Evolutionary conservation across 2,113 vertebrate species (phyloP).

Genomic region (Astatotilapia flaviijosephi): DNA sequence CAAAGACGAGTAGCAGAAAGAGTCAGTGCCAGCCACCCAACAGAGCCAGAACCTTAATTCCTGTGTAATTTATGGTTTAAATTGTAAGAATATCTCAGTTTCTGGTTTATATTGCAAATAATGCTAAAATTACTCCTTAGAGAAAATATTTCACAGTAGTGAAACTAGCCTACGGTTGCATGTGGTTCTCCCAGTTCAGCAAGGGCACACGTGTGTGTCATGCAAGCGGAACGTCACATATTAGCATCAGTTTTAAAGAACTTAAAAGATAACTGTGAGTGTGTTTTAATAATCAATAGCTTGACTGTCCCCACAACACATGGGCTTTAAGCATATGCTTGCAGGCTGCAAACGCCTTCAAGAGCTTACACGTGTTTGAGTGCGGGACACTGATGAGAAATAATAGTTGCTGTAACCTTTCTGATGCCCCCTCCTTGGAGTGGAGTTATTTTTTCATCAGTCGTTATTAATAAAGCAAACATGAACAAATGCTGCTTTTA

Average conservation of each 20-base stretch:
- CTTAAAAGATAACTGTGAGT: neutral
- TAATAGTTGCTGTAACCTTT: conserved; percentile 20
- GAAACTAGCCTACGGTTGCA: neutral
- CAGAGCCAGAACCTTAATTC: neutral
- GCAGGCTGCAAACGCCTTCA: neutral
- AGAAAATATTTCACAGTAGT: neutral
- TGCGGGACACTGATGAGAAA: neutral
- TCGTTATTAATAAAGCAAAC: neutral
- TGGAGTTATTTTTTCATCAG: neutral
- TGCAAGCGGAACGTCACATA: neutral
- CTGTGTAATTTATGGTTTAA: neutral
- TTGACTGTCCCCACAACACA: neutral
- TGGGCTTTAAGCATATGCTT: neutral
- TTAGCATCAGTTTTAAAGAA: neutral
- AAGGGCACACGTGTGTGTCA: neutral
- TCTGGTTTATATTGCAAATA: neutral
- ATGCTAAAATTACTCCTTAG: neutral
- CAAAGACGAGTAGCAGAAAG: neutral
- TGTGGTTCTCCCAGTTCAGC: neutral
- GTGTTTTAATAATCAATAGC: neutral
- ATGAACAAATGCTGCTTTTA: neutral
- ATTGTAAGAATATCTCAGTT: neutral
- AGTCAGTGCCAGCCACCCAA: neutral
- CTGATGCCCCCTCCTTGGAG: neutral
- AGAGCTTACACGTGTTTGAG: neutral